Evolutionary conservation across 2,888 invertebrate species (phyloP), one percentile per base, ranked within the genome.

Genomic region (Parapristionchus giblindavisi): DNA sequence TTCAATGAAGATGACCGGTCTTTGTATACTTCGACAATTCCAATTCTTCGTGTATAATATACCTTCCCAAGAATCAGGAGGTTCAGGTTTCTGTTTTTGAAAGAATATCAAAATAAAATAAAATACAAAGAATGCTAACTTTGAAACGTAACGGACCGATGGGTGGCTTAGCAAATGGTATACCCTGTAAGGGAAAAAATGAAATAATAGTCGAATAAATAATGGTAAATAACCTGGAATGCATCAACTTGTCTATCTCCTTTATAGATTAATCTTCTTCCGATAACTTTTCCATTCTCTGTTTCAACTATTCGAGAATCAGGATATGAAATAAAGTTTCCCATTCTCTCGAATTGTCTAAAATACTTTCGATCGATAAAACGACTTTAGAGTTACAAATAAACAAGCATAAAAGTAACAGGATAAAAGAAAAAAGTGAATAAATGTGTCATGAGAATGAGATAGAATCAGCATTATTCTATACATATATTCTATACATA

Each of bases 71-170:
- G 5, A 27, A 60, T 11, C 5, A 1, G 60, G 34, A 60, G 27
- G 58, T 70, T 76, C 60, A 27, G 83, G 81, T 74, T 77, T 75
- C 80, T 82, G 66, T 29, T 21, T 32, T 34, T 34, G 60, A 14
- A 29, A 34, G 38, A 61, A 48, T 14, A 2, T 5, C 27, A 27
- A 17, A 6, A n/a, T 3, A n/a, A n/a, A 17, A 29, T 21, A 27
- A 60, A 61, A 48, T 14, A 2, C 6, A 43, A 27, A 17, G 21
- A n/a, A 3, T 27, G 17, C 32, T 17, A 8, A 71, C 70, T 56
- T 56, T 54, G 70, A 71, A 71, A 24, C 70, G 40, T 17, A 71
- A 36, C 0, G 21, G 24, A 3, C 56, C 56, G 21, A 71, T n/a
- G 6, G 70, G 70, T 2, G 70, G 56, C 1, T 52, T 6, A 14